Evolutionary conservation across 2,797 vertebrate species (phyloP).

Genomic region (Antennarius maculatus): DNA sequence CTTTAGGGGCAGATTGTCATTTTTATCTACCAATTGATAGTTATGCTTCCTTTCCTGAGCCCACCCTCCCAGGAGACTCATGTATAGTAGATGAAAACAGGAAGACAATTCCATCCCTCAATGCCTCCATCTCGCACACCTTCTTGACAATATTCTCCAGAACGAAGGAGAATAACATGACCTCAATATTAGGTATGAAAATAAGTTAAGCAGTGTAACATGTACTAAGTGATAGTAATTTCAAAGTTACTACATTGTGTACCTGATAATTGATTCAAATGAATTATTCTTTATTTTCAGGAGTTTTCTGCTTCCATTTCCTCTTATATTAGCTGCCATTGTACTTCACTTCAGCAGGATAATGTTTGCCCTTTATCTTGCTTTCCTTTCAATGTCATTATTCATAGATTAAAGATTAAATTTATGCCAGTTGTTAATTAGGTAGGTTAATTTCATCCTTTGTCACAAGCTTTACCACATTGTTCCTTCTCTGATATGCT

Average conservation of each 20-base stretch:
- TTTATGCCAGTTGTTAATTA: neutral
- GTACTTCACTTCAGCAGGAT: neutral
- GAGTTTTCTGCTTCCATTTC: neutral
- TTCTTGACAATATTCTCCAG: conserved; percentile 49
- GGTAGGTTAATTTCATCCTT: neutral
- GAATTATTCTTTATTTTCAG: neutral
- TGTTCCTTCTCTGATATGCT: neutral
- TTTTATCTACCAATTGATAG: conserved; percentile 83
- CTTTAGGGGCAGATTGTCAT: conserved; percentile 78
- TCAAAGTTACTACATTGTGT: neutral
- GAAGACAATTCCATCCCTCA: conserved; percentile 80
- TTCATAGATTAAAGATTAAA: conserved; percentile 1
- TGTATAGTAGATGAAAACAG: conserved; percentile 78
- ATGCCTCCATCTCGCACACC: conserved; percentile 65
- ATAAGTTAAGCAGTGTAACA: neutral
- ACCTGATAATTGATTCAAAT: neutral
- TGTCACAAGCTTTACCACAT: neutral
- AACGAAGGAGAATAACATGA: conserved; percentile 35
- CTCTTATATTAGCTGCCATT: neutral
- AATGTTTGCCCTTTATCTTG: neutral
- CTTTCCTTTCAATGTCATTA: neutral
- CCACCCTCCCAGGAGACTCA: conserved; percentile 76
- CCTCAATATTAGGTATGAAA: conserved; percentile 16
- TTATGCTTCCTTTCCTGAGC: conserved; percentile 70
- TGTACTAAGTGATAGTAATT: conserved; percentile 6